A percentile compares a stretch with the other conserved stretches of the same genome.
These are phyloP conservation scores for Pandemis corylana DNA, from an alignment of 2,888 invertebrate genomes.

Conservation along the genomic window DNA sequence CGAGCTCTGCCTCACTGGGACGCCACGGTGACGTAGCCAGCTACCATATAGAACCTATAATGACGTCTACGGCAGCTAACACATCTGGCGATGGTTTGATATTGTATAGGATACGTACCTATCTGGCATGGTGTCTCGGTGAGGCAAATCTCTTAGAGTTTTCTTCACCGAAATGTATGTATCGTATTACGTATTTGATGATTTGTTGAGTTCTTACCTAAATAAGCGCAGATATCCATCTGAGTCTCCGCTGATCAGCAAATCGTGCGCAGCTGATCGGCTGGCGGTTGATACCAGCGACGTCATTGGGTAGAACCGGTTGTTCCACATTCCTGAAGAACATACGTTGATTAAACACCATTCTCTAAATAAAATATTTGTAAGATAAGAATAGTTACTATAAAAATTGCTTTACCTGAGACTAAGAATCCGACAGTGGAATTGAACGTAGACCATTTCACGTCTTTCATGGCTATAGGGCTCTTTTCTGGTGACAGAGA, in stretches of 20 bases:
- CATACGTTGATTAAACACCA: conserved; percentile 1
- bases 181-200: background rate
- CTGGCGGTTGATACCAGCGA: conserved; percentile 93
- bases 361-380: background rate
- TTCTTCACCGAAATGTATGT: no score
- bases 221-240: conserved; percentile 94
- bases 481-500: conserved; percentile 94
- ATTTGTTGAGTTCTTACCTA: conserved; percentile 81
- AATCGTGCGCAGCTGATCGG: conserved; percentile 92
- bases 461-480: conserved; percentile 95
- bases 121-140: no score
- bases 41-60: no score
- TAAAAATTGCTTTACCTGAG: conserved; percentile 84
- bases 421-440: conserved; percentile 95
- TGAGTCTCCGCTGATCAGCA: conserved; percentile 94
- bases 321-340: conserved; percentile 92
- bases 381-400: no score
- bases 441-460: conserved; percentile 95
- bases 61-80: no score
- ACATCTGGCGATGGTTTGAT: no score
- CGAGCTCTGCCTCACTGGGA: no score
- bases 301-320: conserved; percentile 93
- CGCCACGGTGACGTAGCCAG: no score
- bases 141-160: no score
- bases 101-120: no score